Evolutionary conservation across 2,113 vertebrate species (phyloP).

Genomic region (Thunnus thynnus): DNA sequence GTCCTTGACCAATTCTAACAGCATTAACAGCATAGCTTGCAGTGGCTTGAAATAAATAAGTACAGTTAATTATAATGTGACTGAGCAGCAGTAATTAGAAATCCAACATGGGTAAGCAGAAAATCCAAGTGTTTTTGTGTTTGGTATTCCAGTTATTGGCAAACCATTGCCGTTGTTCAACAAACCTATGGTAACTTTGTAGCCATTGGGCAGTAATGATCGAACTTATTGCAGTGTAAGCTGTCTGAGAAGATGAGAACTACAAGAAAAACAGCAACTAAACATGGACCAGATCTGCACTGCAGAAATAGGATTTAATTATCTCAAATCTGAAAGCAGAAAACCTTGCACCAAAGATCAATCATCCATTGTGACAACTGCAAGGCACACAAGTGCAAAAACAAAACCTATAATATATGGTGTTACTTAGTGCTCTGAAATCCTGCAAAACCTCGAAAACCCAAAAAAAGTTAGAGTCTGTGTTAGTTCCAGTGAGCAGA

Average conservation of each 20-base stretch:
- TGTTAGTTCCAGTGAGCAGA: not conserved
- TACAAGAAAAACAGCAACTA: not conserved
- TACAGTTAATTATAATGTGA: not conserved
- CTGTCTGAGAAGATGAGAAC: not conserved
- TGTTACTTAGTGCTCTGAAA: not conserved
- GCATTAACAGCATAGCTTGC: not conserved
- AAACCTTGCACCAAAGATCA: not conserved
- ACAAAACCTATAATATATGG: not conserved
- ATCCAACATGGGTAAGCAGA: no score
- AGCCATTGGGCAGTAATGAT: not conserved
- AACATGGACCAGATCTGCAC: not conserved
- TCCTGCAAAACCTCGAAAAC: not conserved
- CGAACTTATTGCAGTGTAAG: not conserved
- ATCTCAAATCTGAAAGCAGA: not conserved
- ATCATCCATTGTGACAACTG: not conserved
- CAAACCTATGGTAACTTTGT: no score
- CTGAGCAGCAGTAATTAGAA: not conserved
- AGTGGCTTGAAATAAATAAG: not conserved
- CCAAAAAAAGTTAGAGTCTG: not conserved
- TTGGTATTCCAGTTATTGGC: not conserved
- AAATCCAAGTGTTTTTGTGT: no score
- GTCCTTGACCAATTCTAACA: not conserved
- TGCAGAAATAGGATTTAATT: no score
- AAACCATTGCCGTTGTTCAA: not conserved
- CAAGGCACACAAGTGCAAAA: not conserved